Evolutionary conservation across 1,140 invertebrate species (phyloP), one percentile per base, ranked within the genome.

Genomic region (Drosophila tsacasi): DNA sequence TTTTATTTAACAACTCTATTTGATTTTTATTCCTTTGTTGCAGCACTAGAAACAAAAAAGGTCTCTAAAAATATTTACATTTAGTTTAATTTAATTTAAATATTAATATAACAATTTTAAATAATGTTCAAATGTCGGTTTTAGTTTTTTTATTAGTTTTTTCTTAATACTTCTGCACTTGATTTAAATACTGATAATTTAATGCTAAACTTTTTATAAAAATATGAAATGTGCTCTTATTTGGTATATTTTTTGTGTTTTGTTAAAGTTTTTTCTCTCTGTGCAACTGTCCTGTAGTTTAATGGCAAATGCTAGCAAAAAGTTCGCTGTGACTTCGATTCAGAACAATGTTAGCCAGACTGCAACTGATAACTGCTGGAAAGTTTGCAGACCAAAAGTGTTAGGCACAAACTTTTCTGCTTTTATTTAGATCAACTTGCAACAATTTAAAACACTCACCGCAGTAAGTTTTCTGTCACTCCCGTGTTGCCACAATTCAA

Each of bases 291-390:
- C 62, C 62, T 32, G 58, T 54, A 27, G 66, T 61, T 52, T 35
- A 85, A 68, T 73, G 83, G 79, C 79, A 82, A 86, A 72, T 72
- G 83, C 71, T 47, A 52, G 46, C 44, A 61, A 39, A 73, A 73
- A 73, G 54, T 73, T 63, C 21, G 4, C 32, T 9, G 35, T 54
- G 64, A 68, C 65, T 69, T 47, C 67, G 37, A 69, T 46, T 4
- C 21, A 13, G 30, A 23, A 71, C 67, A 71, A 57, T 69, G 67
- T 71, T 2, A 60, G 37, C 46, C 37, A 30, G 67, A 54, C 71
- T 76, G 58, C 65, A 40, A 32, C 66, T 71, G 83, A 87, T 83
- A 86, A 79, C 32, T 49, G 50, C 39, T 37, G 47, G 21, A 67
- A 83, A 78, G 68, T 79, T 82, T 55, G 25, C 72, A 81, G 64